Percentiles rank a stretch among this genome's conserved stretches.
These are phyloP conservation scores for Drosophila leonis DNA, from an alignment of 2,888 invertebrate species.

Conservation along the genomic window DNA sequence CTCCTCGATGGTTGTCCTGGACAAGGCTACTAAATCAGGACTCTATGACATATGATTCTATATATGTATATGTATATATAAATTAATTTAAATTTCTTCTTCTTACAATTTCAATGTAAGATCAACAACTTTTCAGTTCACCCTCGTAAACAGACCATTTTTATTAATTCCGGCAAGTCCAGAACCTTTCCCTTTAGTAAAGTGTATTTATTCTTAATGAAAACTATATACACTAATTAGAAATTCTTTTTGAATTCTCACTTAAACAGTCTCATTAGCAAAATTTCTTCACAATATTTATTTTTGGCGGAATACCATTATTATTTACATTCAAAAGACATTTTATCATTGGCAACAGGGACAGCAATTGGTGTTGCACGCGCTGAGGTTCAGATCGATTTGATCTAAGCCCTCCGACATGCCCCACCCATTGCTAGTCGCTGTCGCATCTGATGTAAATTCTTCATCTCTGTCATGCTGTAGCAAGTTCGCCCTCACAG, in stretches of 20 bases:
- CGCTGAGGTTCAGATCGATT: not conserved
- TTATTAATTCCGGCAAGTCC: no score
- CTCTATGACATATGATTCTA: no score
- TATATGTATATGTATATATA: no score
- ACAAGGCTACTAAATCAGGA: no score
- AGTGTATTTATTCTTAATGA: no score
- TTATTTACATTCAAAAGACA: not conserved
- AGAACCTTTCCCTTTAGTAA: no score
- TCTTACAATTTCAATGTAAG: no score
- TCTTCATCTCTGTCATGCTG: slow-evolving; percentile 1
- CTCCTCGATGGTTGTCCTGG: no score
- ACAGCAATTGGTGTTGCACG: slow-evolving; percentile 9
- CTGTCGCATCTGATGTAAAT: not conserved
- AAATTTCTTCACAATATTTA: not conserved
- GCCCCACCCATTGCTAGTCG: slow-evolving; percentile 21
- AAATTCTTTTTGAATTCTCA: not conserved
- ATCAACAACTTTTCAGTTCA: no score
- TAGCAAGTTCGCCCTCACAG: slow-evolving; percentile 24
- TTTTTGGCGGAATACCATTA: slow-evolving; percentile 1
- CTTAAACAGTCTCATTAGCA: not conserved
- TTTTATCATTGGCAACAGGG: slow-evolving; percentile 13
- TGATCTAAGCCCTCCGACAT: not conserved
- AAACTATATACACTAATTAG: no score
- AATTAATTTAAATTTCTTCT: no score
- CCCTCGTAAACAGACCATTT: no score